Conservation (phyloP, 2,797 vertebrate genomes). For the Taeniopygia guttata region DNA sequence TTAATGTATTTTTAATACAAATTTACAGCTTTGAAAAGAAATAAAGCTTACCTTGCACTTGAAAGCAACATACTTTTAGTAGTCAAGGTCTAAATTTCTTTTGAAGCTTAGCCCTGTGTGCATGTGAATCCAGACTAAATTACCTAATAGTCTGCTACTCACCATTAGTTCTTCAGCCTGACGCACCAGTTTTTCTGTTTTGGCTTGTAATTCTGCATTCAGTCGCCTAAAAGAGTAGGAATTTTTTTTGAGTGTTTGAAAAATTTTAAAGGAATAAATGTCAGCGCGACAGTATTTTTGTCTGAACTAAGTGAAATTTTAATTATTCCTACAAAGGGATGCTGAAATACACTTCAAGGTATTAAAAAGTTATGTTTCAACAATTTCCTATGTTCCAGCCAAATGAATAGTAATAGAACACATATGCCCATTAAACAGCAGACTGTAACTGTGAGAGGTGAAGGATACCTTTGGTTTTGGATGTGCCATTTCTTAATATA, state of each 20-base stretch:
- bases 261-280: neutral
- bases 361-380: neutral
- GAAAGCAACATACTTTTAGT: neutral
- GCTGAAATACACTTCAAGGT: neutral
- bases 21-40: neutral
- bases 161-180: conserved; percentile 91
- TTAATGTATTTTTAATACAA: neutral
- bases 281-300: neutral
- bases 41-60: neutral
- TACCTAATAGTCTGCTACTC: conserved; percentile 36
- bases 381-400: neutral
- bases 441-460: neutral
- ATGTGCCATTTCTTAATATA: neutral
- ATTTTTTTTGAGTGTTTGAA: neutral
- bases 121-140: neutral
- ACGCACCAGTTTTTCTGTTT: conserved; percentile 85
- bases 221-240: conserved; percentile 77
- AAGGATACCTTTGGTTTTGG: neutral
- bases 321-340: neutral
- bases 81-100: neutral
- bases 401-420: neutral
- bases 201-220: conserved; percentile 92
- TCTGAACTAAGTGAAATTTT: neutral
- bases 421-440: neutral
- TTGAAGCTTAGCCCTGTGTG: neutral